Conservation (phyloP, 1,140 invertebrate genomes). For the Heliconius himera region DNA sequence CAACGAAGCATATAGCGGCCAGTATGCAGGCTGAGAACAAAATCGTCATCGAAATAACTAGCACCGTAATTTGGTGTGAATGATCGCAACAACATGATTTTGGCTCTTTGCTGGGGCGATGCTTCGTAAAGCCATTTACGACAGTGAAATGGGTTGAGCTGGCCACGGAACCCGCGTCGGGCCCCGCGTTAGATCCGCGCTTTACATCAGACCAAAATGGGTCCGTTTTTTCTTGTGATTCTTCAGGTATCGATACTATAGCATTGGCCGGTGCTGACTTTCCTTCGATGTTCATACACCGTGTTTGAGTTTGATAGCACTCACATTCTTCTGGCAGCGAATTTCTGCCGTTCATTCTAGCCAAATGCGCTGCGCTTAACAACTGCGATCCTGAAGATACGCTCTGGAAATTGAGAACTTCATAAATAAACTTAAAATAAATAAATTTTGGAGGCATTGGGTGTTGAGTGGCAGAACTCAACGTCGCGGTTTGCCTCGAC, state of each 20-base stretch:
- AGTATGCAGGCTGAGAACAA: conserved; percentile 89
- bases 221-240: conserved; percentile 59
- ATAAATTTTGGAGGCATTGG: too few relatives aligned
- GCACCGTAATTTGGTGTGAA: conserved; percentile 88
- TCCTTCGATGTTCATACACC: conserved; percentile 44
- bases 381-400: conserved; percentile 89
- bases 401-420: conserved; percentile 82
- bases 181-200: conserved; percentile 67
- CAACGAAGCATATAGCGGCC: conserved; percentile 86
- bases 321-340: conserved; percentile 62
- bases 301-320: conserved; percentile 50
- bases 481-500: too few relatives aligned
- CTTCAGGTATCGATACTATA: conserved; percentile 71
- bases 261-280: conserved; percentile 52
- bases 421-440: background rate
- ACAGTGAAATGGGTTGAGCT: conserved; percentile 93
- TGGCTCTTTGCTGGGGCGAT: conserved; percentile 69
- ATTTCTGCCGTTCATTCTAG: conserved; percentile 83
- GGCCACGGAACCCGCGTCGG: conserved; percentile 88
- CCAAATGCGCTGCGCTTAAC: conserved; percentile 89
- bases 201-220: conserved; percentile 77
- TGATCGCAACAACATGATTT: conserved; percentile 87
- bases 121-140: conserved; percentile 88
- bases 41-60: conserved; percentile 90
- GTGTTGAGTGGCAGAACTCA: too few relatives aligned